phyloP scores from a whole-genome alignment of 2,797 vertebrate species.

The Spizella passerina region DNA sequence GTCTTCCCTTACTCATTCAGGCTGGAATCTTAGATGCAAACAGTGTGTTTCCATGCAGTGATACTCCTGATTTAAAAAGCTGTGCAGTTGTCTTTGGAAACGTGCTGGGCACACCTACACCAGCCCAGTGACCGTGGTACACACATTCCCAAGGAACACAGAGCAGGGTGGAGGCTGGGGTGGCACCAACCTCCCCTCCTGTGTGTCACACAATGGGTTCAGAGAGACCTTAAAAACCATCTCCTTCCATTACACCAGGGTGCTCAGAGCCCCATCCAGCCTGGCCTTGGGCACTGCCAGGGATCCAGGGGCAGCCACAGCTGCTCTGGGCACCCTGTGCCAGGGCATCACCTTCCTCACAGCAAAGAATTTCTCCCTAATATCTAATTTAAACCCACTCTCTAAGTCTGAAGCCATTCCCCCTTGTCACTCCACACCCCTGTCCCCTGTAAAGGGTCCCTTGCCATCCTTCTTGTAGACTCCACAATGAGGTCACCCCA shows the following conservation, averaged over 20 bases:
- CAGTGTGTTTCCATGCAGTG: rapidly evolving
- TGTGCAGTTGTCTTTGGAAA: background rate
- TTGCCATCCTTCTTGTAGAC: background rate
- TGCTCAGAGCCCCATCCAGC: background rate
- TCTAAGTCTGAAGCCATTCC: background rate
- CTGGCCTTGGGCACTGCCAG: background rate
- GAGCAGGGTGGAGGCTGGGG: background rate
- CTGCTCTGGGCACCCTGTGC: background rate
- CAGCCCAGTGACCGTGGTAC: rapidly evolving
- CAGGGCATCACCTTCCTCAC: background rate
- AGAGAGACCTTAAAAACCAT: background rate
- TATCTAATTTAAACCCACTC: background rate
- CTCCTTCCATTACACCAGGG: rapidly evolving
- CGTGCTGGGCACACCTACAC: rapidly evolving
- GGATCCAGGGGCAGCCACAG: background rate
- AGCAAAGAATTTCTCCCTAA: background rate
- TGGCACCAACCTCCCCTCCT: background rate
- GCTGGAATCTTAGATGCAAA: background rate
- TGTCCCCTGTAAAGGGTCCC: background rate
- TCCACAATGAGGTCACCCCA: background rate
- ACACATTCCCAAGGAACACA: rapidly evolving
- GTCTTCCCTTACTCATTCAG: background rate
- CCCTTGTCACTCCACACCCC: background rate
- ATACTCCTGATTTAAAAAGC: background rate
- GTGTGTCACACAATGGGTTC: rapidly evolving